phyloP scores from a whole-genome alignment of 2,113 vertebrate species.

The human region GRCh38 chr19:54838001-54838500 shows the following conservation, averaged over 20 bases:
- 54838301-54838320: background rate
- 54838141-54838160: background rate
- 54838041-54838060: too few species aligned
- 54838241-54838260: too few species aligned
- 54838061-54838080: too few species aligned
- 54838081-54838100: too few species aligned
- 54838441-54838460: rapidly evolving
- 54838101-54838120: background rate
- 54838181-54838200: background rate
- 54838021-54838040: too few species aligned
- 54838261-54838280: background rate
- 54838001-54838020: too few species aligned
- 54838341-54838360: rapidly evolving
- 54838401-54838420: background rate
- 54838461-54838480: background rate
- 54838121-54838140: rapidly evolving
- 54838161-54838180: background rate
- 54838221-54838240: background rate
- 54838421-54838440: too few species aligned
- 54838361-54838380: background rate
- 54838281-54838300: rapidly evolving
- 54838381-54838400: background rate
- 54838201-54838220: background rate
- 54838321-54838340: background rate
- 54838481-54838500: background rate